These are phyloP conservation scores for Conopomorpha cramerella DNA, from an alignment of 1,140 invertebrate species.

Conservation along the genomic window DNA sequence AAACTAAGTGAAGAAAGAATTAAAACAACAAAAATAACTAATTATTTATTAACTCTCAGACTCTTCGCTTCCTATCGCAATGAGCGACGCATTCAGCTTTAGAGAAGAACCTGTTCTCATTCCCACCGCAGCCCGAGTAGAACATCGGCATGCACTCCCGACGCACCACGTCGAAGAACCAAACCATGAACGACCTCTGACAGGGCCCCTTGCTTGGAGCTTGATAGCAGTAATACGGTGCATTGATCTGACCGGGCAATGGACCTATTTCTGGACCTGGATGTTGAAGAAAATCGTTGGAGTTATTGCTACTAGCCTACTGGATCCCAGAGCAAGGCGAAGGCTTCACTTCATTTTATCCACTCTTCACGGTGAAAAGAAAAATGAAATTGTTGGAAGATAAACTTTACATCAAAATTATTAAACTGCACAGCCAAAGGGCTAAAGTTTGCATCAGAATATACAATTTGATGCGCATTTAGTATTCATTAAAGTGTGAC, in stretches of 20 bases:
- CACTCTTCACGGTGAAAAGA: no score
- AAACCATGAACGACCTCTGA: conserved; percentile 19
- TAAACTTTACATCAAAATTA: no score
- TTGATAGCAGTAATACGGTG: conserved; percentile 46
- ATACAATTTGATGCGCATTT: no score
- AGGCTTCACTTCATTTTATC: no score
- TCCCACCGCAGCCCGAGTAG: conserved; percentile 45
- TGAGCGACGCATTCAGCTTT: conserved; percentile 21
- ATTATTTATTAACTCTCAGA: no score
- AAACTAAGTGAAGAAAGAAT: no score
- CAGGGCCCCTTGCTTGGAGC: conserved; percentile 36
- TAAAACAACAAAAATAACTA: no score
- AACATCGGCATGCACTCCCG: conserved; percentile 38
- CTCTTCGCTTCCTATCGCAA: conserved; percentile 17
- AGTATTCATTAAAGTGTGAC: no score
- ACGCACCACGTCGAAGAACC: conserved; percentile 37
- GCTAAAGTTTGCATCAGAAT: no score
- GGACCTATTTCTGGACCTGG: conserved; percentile 34
- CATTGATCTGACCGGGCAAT: conserved; percentile 30
- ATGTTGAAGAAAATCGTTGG: conserved; percentile 8
- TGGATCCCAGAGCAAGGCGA: neutral
- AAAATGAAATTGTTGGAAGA: no score
- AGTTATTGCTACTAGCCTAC: neutral
- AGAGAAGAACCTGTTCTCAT: conserved; percentile 34
- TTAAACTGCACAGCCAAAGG: no score